Conservation (phyloP, 2,797 vertebrate genomes). For the Amblyraja radiata region DNA sequence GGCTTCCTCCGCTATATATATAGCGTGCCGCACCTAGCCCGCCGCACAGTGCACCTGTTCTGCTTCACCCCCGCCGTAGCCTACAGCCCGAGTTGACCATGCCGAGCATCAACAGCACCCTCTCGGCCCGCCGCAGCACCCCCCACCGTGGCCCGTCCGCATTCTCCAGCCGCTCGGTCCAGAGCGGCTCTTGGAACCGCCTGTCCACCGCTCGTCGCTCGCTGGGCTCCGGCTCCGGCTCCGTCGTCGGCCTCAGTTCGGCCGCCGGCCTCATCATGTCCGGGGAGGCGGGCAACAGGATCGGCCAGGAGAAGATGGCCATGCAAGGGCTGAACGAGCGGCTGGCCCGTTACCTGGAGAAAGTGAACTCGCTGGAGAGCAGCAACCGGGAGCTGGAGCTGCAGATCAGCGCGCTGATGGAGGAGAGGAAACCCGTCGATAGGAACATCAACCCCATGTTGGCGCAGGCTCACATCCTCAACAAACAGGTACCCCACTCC, state of each 20-base stretch:
- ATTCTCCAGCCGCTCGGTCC: background rate
- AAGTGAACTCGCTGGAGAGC: conserved; percentile 64
- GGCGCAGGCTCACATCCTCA: conserved; percentile 62
- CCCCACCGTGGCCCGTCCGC: background rate
- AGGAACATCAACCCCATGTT: conserved; percentile 64
- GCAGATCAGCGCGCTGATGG: conserved; percentile 66
- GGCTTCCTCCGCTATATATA: too few relatives aligned
- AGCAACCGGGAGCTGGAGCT: conserved; percentile 66
- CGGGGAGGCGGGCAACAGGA: too few relatives aligned
- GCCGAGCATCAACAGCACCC: background rate
- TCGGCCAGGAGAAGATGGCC: conserved; percentile 59
- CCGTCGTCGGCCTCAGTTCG: background rate
- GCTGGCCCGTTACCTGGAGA: conserved; percentile 65
- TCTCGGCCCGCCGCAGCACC: background rate
- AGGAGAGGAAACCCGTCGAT: conserved; percentile 57
- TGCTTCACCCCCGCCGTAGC: too few relatives aligned
- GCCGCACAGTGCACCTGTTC: background rate
- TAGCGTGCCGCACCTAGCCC: too few relatives aligned
- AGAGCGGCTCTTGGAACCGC: background rate
- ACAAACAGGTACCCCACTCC: conserved; percentile 55
- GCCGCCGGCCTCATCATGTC: too few relatives aligned
- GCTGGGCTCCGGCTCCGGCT: background rate
- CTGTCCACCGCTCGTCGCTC: background rate
- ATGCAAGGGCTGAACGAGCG: conserved; percentile 68
- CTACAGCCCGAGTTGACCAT: background rate